A percentile compares a stretch with the other conserved stretches of the same genome.
Conservation (phyloP, 2,113 vertebrate species). For the Paratilapia polleni region DNA sequence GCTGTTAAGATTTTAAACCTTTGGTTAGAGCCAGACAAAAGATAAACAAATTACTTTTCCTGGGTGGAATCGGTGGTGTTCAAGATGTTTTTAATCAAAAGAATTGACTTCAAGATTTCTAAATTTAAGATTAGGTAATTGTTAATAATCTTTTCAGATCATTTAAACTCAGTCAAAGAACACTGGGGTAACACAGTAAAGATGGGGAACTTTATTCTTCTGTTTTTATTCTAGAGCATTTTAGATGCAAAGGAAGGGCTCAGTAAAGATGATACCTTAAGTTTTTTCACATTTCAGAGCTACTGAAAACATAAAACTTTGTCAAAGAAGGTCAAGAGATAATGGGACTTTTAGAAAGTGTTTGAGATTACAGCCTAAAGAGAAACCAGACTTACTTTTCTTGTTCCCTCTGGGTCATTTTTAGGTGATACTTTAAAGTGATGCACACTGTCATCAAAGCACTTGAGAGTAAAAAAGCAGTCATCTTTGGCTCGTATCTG, state of each 20-base stretch:
- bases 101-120: neutral
- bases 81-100: neutral
- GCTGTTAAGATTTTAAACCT: neutral
- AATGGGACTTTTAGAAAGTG: neutral
- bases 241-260: neutral
- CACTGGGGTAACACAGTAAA: neutral
- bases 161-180: neutral
- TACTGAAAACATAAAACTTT: neutral
- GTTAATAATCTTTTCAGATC: neutral
- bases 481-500: slow-evolving; percentile 88
- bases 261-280: neutral
- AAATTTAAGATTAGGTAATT: neutral
- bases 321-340: neutral
- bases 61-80: neutral
- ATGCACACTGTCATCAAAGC: slow-evolving; percentile 93
- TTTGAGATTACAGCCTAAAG: neutral
- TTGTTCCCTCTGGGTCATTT: slow-evolving; percentile 80
- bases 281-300: neutral
- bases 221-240: neutral
- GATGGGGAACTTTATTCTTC: neutral
- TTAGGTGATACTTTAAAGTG: slow-evolving; percentile 92
- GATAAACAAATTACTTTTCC: neutral
- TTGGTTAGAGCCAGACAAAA: neutral
- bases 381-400: slow-evolving; percentile 83
- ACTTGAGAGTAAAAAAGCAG: slow-evolving; percentile 90